Evolutionary conservation across 2,888 invertebrate species (phyloP).

Genomic region (Agonopterix arenella): DNA sequence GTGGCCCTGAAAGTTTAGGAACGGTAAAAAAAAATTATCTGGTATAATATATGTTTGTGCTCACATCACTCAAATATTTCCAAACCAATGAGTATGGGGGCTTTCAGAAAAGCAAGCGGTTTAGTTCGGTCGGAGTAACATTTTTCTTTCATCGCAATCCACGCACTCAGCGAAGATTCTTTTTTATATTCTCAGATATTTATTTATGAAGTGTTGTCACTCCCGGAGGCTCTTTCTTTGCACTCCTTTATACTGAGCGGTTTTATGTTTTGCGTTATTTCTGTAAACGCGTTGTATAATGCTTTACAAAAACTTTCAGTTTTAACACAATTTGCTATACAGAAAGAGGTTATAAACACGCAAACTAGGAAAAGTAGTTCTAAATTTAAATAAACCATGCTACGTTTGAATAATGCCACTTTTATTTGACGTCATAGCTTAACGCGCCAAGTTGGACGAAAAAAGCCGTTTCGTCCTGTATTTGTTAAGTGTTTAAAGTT

Average conservation of each 20-base stretch:
- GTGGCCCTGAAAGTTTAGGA: too few relatives aligned
- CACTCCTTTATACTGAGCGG: not conserved
- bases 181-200: too few relatives aligned
- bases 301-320: conserved; percentile 4
- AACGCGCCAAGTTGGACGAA: not conserved
- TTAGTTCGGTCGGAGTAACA: too few relatives aligned
- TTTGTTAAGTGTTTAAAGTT: not conserved
- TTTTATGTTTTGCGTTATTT: not conserved
- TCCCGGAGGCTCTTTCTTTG: too few relatives aligned
- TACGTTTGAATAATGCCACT: conserved; percentile 34
- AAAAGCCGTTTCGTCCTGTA: conserved; percentile 5
- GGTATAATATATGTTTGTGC: too few relatives aligned
- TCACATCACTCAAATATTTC: too few relatives aligned
- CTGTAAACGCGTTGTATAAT: not conserved
- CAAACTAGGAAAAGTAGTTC: conserved; percentile 18
- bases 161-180: too few relatives aligned
- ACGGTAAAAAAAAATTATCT: too few relatives aligned
- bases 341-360: conserved; percentile 24
- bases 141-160: too few relatives aligned
- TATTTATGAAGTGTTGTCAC: not conserved
- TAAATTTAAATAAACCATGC: conserved; percentile 17
- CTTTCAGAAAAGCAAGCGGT: too few relatives aligned
- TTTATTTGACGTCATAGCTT: conserved; percentile 50
- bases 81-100: too few relatives aligned
- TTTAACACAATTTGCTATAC: conserved; percentile 13